These are phyloP conservation scores for Noctua comes DNA, from an alignment of 2,888 invertebrate genomes.

Conservation along the genomic window DNA sequence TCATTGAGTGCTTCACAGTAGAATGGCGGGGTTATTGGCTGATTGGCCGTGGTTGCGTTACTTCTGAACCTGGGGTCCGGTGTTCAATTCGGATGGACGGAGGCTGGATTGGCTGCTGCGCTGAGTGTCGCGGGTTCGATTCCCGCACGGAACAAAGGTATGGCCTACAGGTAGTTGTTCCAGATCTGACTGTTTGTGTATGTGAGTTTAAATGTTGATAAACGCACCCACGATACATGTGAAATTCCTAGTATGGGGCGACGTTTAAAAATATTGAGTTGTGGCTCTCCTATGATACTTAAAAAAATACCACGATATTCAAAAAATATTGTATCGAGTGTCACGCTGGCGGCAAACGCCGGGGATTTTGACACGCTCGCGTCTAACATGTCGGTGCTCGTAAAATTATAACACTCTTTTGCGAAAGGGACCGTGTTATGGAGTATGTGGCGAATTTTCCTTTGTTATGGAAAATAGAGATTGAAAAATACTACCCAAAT, in stretches of 20 bases:
- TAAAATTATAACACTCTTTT: slow-evolving; percentile 42
- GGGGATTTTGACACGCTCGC: slow-evolving; percentile 37
- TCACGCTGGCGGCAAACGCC: slow-evolving; percentile 17
- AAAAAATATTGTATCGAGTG: slow-evolving; percentile 38
- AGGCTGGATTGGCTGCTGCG: too few species aligned
- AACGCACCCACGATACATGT: too few species aligned
- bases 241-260: too few species aligned
- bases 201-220: too few species aligned
- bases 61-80: neutral
- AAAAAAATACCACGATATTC: slow-evolving; percentile 1
- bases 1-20: neutral
- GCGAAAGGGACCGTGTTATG: slow-evolving; percentile 13
- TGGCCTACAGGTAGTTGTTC: too few species aligned
- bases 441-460: neutral
- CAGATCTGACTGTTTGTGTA: too few species aligned
- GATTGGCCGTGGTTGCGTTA: neutral
- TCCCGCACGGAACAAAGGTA: too few species aligned
- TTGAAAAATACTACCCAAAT: neutral
- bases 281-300: neutral
- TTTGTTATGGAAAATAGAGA: slow-evolving; percentile 24
- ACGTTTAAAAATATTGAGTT: neutral
- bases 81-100: neutral
- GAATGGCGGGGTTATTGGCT: neutral
- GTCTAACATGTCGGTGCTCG: slow-evolving; percentile 1
- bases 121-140: too few species aligned